Evolutionary conservation across 2,888 invertebrate genomes (phyloP).

Genomic region (Actias luna): DNA sequence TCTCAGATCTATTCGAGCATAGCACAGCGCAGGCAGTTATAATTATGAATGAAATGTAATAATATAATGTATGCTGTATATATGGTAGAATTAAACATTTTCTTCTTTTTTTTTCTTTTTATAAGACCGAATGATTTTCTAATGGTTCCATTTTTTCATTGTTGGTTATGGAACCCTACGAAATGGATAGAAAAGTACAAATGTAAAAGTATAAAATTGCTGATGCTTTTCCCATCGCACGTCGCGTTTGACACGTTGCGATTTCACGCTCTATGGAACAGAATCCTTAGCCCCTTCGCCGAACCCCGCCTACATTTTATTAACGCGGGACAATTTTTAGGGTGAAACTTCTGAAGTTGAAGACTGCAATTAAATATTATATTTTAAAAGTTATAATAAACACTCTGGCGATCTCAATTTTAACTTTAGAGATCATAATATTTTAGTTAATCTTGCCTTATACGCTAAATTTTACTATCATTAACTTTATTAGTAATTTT

Average conservation of each 20-base stretch:
- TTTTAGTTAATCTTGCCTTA: neutral
- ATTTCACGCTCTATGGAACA: constrained; percentile 8
- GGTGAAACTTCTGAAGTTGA: neutral
- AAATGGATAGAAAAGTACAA: too few species aligned
- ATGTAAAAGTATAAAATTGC: neutral
- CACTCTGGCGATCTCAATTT: neutral
- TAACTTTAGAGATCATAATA: neutral
- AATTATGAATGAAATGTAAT: too few species aligned
- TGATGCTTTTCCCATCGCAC: neutral
- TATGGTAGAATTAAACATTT: too few species aligned
- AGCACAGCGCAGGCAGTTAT: too few species aligned
- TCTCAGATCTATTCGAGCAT: too few species aligned
- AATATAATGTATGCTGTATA: too few species aligned
- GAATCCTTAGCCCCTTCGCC: constrained; percentile 2
- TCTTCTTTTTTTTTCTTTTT: too few species aligned
- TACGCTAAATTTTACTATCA: too few species aligned
- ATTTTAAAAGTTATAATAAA: neutral
- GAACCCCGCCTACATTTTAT: constrained; percentile 8
- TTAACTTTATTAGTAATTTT: too few species aligned
- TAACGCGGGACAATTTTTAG: constrained; percentile 3
- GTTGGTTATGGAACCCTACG: too few species aligned
- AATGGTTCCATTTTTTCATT: too few species aligned
- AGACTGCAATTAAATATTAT: neutral
- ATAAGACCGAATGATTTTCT: too few species aligned
- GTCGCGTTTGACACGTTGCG: neutral